Evolutionary conservation across 1,140 invertebrate genomes (phyloP).

Genomic region (Panagrolaimus sp.): DNA sequence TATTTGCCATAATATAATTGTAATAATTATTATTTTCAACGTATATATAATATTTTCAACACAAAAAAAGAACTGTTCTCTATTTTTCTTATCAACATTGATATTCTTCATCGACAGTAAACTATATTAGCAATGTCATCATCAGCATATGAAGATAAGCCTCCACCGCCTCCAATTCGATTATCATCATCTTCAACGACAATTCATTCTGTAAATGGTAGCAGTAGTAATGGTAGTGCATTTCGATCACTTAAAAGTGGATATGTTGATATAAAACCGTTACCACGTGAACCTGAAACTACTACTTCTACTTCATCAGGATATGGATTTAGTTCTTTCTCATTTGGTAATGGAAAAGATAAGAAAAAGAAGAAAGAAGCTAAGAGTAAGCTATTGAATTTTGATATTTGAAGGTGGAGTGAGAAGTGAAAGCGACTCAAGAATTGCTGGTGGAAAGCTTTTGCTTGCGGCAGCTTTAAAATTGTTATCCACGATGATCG

Average conservation of each 20-base stretch:
- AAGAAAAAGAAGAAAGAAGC: constrained; percentile 10
- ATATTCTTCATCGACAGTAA: too few relatives aligned
- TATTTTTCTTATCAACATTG: too few relatives aligned
- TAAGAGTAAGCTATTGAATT: background rate
- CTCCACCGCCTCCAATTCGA: constrained; percentile 1
- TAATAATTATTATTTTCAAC: too few relatives aligned
- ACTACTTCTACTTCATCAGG: background rate
- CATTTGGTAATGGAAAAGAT: background rate
- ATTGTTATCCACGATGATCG: too few relatives aligned
- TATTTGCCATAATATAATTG: too few relatives aligned
- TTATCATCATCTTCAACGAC: background rate
- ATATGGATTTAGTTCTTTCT: background rate
- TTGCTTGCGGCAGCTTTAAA: too few relatives aligned
- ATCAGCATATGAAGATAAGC: background rate
- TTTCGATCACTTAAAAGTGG: background rate
- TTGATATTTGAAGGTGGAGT: background rate
- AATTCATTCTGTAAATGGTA: constrained; percentile 2
- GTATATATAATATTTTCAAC: too few relatives aligned
- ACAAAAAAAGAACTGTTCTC: too few relatives aligned
- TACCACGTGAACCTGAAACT: background rate
- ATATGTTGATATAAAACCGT: background rate
- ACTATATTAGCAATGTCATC: too few relatives aligned
- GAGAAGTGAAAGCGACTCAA: too few relatives aligned
- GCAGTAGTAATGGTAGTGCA: background rate
- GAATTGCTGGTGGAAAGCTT: too few relatives aligned